Percentiles rank a stretch among this genome's conserved stretches.
Conservation (phyloP, 2,113 vertebrate genomes). For the Chamaea fasciata region DNA sequence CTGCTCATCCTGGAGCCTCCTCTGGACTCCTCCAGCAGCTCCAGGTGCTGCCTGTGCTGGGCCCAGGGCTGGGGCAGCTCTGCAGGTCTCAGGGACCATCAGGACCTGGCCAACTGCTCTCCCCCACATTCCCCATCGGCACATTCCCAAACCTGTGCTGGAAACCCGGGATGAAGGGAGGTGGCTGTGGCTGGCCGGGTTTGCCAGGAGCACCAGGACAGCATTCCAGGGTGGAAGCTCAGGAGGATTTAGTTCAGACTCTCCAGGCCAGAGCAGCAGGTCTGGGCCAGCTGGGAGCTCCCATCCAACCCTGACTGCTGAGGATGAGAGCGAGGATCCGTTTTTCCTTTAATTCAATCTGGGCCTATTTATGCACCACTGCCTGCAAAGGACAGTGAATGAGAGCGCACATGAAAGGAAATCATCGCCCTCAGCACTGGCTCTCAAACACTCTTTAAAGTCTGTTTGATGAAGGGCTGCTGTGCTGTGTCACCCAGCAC, state of each 20-base stretch:
- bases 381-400: slow-evolving; percentile 51
- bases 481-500: neutral
- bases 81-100: neutral
- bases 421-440: slow-evolving; percentile 20
- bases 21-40: neutral
- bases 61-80: neutral
- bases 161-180: rapidly evolving
- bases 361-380: slow-evolving; percentile 3
- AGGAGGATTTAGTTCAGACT: neutral
- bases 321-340: neutral
- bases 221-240: neutral
- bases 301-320: neutral
- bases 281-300: neutral
- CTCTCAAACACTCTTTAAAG: slow-evolving; percentile 18
- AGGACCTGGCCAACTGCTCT: neutral
- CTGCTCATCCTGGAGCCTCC: neutral
- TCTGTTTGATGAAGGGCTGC: slow-evolving; percentile 10
- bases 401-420: slow-evolving; percentile 53
- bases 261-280: neutral
- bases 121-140: neutral
- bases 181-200: rapidly evolving
- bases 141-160: neutral
- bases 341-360: slow-evolving; percentile 44
- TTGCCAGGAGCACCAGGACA: neutral
- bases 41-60: neutral